These are phyloP conservation scores for Auanema freiburgensis DNA, from an alignment of 2,888 invertebrate genomes.

Conservation along the genomic window DNA sequence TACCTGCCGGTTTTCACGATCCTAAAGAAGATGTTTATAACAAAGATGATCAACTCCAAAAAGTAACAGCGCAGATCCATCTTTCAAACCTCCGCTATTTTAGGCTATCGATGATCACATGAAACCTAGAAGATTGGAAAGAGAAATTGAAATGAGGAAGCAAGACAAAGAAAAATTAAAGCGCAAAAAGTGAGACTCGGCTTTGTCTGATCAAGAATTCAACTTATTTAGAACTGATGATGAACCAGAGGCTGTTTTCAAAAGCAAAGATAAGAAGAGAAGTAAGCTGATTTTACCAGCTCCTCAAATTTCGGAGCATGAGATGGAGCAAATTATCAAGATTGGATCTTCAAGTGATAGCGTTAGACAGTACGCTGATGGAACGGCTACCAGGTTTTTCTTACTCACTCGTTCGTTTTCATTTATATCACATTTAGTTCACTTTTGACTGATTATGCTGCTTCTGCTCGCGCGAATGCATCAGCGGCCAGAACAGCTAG, in stretches of 20 bases:
- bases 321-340: slow-evolving; percentile 70
- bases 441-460: slow-evolving; percentile 85
- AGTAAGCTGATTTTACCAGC: slow-evolving; percentile 88
- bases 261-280: slow-evolving; percentile 60
- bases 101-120: slow-evolving; percentile 49
- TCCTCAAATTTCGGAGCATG: slow-evolving; percentile 90
- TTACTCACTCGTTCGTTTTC: background rate
- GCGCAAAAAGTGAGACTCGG: slow-evolving; percentile 77
- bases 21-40: slow-evolving; percentile 79
- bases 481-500: slow-evolving; percentile 81
- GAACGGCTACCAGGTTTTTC: slow-evolving; percentile 67
- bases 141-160: slow-evolving; percentile 77
- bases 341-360: slow-evolving; percentile 74
- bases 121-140: slow-evolving; percentile 45
- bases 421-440: slow-evolving; percentile 66
- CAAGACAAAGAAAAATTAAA: slow-evolving; percentile 94
- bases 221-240: slow-evolving; percentile 71
- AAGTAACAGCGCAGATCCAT: slow-evolving; percentile 8
- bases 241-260: slow-evolving; percentile 73
- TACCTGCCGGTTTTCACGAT: slow-evolving; percentile 82
- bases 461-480: slow-evolving; percentile 74
- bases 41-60: slow-evolving; percentile 39
- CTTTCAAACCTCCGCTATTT: slow-evolving; percentile 4
- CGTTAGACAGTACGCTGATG: slow-evolving; percentile 77
- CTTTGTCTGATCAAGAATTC: too few species aligned